Conservation (phyloP, 2,113 vertebrate genomes). For the Oncorhynchus tshawytscha region DNA sequence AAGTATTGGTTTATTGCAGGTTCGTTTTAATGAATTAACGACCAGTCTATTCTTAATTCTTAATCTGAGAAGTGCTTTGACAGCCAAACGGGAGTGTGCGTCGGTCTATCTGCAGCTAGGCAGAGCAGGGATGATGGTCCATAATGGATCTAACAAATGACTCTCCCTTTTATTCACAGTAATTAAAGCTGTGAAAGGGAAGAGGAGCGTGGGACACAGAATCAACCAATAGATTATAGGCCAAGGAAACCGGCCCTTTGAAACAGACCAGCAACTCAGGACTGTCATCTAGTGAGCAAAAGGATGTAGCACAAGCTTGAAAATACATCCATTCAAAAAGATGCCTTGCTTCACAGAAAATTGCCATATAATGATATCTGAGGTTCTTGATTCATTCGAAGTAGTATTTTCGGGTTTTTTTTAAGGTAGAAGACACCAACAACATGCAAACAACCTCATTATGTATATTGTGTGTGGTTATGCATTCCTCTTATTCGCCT, state of each 20-base stretch:
- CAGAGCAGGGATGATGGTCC: slow-evolving; percentile 45
- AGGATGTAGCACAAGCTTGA: slow-evolving; percentile 24
- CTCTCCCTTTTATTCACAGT: slow-evolving; percentile 50
- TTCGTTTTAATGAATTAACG: slow-evolving; percentile 40
- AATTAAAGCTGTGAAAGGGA: slow-evolving; percentile 44
- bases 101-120: slow-evolving; percentile 46
- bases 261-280: slow-evolving; percentile 38
- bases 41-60: slow-evolving; percentile 17
- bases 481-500: no score
- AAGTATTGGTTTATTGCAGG: slow-evolving; percentile 35
- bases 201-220: slow-evolving; percentile 29
- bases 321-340: background rate
- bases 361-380: background rate
- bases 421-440: no score
- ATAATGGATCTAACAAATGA: slow-evolving; percentile 49
- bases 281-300: slow-evolving; percentile 64
- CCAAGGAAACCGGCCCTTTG: slow-evolving; percentile 8
- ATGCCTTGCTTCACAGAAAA: background rate
- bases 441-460: no score
- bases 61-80: slow-evolving; percentile 55
- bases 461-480: no score
- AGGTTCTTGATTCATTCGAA: no score
- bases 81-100: slow-evolving; percentile 45
- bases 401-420: no score
- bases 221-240: no score